Evolutionary conservation across 2,113 vertebrate species (phyloP).

Genomic region (Pogonocichla stellata): DNA sequence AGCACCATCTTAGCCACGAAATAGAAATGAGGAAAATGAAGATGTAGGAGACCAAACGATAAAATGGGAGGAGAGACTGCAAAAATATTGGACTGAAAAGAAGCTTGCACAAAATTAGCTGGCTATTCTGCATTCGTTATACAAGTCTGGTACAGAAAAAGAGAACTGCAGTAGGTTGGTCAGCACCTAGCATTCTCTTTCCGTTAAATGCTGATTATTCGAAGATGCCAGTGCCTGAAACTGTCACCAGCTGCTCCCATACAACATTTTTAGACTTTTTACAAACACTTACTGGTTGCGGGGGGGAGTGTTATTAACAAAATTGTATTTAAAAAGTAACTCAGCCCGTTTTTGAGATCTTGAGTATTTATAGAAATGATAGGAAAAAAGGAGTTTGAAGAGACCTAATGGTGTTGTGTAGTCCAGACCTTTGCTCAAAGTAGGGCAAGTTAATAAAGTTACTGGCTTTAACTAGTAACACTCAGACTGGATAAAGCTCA

Average conservation of each 20-base stretch:
- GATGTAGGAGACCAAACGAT: conserved; percentile 35
- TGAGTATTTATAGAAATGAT: neutral
- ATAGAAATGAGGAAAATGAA: conserved; percentile 40
- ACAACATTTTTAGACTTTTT: neutral
- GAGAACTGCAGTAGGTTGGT: conserved; percentile 47
- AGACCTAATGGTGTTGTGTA: neutral
- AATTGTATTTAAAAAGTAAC: neutral
- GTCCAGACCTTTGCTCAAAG: neutral
- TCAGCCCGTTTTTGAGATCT: neutral
- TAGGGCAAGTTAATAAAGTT: neutral
- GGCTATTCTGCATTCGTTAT: conserved; percentile 24
- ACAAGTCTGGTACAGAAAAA: conserved; percentile 28
- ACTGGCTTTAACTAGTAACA: too few relatives aligned
- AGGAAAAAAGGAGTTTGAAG: neutral
- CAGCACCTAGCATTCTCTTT: conserved; percentile 34
- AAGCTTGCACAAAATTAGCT: conserved; percentile 50
- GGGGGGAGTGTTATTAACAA: neutral
- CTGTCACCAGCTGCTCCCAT: neutral
- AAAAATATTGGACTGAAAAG: conserved; percentile 41
- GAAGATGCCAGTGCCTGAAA: neutral
- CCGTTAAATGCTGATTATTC: conserved; percentile 10
- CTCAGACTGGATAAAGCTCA: neutral
- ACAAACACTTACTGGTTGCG: neutral
- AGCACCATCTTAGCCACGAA: conserved; percentile 30
- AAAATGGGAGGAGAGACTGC: conserved; percentile 38